phyloP scores from a whole-genome alignment of 2,113 vertebrate species.

The Pipra filicauda region DNA sequence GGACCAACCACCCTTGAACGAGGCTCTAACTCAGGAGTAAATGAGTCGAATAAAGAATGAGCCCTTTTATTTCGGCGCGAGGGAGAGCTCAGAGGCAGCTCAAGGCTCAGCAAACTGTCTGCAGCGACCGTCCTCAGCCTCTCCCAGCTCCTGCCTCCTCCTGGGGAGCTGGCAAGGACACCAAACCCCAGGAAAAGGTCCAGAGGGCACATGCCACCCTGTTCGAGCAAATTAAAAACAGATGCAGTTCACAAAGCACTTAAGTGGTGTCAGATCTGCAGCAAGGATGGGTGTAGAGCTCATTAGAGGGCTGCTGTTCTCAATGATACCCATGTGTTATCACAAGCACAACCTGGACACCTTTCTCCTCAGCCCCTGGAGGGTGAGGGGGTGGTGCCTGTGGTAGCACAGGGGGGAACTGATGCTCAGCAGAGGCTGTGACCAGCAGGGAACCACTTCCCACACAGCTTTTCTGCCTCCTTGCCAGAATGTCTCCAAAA shows the following conservation, averaged over 20 bases:
- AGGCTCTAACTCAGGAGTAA: conserved; percentile 42
- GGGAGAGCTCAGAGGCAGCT: background rate
- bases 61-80: background rate
- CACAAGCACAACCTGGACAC: background rate
- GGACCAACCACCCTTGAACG: conserved; percentile 49
- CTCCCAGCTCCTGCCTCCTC: background rate
- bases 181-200: background rate
- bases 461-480: background rate
- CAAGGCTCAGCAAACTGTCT: background rate
- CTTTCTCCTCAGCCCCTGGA: background rate
- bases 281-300: background rate
- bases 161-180: background rate
- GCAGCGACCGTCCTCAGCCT: fast-evolving
- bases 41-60: conserved; percentile 16
- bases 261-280: background rate
- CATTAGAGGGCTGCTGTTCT: background rate
- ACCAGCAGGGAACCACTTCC: background rate
- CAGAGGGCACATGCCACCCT: fast-evolving
- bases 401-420: background rate
- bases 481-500: background rate
- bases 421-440: background rate
- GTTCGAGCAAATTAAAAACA: fast-evolving
- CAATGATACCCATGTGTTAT: background rate
- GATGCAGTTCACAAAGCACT: background rate
- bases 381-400: background rate